Evolutionary conservation across 2,113 vertebrate species (phyloP).

Genomic region (Pterophyllum scalare): DNA sequence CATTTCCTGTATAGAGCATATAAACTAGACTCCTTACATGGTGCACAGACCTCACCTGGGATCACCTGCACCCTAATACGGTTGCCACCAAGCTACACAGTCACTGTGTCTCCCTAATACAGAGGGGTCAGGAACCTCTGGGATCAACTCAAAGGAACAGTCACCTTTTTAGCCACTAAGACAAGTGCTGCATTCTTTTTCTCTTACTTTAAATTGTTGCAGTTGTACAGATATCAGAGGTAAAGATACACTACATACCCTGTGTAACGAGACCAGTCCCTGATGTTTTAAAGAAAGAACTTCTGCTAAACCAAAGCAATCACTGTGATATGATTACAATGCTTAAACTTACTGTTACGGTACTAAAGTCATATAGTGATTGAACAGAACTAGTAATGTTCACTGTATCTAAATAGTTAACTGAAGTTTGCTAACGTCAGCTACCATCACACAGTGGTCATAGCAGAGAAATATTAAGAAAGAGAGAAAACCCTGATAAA

Average conservation of each 20-base stretch:
- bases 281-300: neutral
- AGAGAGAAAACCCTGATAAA: neutral
- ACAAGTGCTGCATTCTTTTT: neutral
- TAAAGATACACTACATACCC: neutral
- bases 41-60: neutral
- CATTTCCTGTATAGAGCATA: neutral
- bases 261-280: neutral
- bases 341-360: neutral
- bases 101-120: constrained; percentile 14
- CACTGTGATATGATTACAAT: neutral
- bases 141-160: neutral
- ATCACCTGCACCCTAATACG: constrained; percentile 66
- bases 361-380: neutral
- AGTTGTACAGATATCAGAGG: neutral
- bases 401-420: neutral
- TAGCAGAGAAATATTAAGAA: neutral
- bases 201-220: neutral
- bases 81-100: constrained; percentile 7
- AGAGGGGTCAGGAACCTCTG: neutral
- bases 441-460: neutral
- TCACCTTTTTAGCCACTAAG: neutral
- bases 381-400: neutral
- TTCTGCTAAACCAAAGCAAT: neutral
- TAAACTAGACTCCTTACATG: constrained; percentile 22
- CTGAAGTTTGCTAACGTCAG: neutral